phyloP scores from a whole-genome alignment of 2,888 invertebrate species.

The Ischnus inquisitorius region DNA sequence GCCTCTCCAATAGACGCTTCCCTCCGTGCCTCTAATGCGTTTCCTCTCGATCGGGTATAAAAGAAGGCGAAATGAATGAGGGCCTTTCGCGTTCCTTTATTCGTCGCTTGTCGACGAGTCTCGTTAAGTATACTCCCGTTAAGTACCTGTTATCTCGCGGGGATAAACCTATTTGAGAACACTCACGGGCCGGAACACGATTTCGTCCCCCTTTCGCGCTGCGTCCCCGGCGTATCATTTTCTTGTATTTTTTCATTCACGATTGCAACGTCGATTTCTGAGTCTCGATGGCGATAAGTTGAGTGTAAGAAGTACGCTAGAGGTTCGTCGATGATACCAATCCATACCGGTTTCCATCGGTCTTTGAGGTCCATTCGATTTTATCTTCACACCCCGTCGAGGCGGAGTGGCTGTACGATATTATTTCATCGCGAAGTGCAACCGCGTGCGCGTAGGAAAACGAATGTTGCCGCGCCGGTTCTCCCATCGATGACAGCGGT shows the following conservation, averaged over 20 bases:
- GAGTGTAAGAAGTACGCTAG: not conserved
- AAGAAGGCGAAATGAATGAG: constrained; percentile 11
- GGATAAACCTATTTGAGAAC: constrained; percentile 51
- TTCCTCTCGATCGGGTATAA: constrained; percentile 21
- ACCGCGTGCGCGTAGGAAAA: not conserved
- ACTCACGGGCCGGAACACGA: constrained; percentile 23
- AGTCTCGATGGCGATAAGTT: constrained; percentile 1
- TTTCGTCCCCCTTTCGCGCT: constrained; percentile 31
- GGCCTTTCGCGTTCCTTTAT: constrained; percentile 16
- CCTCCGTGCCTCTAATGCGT: constrained; percentile 34
- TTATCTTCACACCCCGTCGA: constrained; percentile 54
- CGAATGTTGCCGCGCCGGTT: constrained; percentile 6
- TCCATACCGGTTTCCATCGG: constrained; percentile 58
- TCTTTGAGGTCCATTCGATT: constrained; percentile 49
- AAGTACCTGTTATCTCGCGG: constrained; percentile 66
- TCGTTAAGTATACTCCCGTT: constrained; percentile 52
- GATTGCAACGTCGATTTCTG: not conserved
- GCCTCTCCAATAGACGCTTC: constrained; percentile 19
- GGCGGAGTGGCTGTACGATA: constrained; percentile 13
- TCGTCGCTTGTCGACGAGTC: constrained; percentile 5
- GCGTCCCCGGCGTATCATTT: not conserved
- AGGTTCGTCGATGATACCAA: constrained; percentile 9
- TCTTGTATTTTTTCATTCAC: not conserved
- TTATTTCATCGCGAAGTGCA: constrained; percentile 27
- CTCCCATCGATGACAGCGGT: constrained; percentile 7